Evolutionary conservation across 2,797 vertebrate species (phyloP).

Genomic region (Propithecus perrieri): DNA sequence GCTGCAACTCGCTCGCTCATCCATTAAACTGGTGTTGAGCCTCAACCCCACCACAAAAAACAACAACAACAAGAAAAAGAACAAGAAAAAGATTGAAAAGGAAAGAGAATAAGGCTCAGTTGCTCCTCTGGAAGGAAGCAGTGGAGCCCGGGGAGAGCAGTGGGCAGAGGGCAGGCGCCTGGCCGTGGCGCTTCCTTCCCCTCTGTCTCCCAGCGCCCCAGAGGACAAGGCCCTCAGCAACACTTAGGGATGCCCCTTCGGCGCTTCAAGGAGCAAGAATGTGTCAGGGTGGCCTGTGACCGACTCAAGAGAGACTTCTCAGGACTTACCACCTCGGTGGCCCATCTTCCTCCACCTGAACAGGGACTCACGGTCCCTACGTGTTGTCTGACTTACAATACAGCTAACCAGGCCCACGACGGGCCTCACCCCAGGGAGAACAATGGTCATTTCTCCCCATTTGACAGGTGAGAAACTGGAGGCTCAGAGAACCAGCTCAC

Average conservation of each 20-base stretch:
- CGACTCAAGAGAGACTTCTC: neutral
- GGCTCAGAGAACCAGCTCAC: neutral
- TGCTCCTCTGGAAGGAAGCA: neutral
- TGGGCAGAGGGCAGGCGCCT: accelerated
- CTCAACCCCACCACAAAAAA: accelerated
- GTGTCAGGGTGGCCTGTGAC: accelerated
- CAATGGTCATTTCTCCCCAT: neutral
- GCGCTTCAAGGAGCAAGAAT: neutral
- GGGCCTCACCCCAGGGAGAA: neutral
- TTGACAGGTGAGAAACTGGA: neutral
- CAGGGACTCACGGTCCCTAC: neutral
- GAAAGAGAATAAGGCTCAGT: neutral
- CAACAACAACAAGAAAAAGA: neutral
- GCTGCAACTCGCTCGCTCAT: accelerated
- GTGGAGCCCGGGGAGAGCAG: neutral
- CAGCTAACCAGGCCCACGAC: neutral
- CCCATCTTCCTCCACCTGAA: neutral
- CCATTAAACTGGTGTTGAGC: neutral
- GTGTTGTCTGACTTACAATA: neutral
- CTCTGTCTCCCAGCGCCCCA: accelerated
- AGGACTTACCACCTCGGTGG: accelerated
- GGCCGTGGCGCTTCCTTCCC: too few relatives aligned
- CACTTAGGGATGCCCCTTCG: too few relatives aligned
- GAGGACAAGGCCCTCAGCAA: neutral
- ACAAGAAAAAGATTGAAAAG: neutral